Conservation (phyloP, 2,888 invertebrate species). For the Sminthurides aquaticus region DNA sequence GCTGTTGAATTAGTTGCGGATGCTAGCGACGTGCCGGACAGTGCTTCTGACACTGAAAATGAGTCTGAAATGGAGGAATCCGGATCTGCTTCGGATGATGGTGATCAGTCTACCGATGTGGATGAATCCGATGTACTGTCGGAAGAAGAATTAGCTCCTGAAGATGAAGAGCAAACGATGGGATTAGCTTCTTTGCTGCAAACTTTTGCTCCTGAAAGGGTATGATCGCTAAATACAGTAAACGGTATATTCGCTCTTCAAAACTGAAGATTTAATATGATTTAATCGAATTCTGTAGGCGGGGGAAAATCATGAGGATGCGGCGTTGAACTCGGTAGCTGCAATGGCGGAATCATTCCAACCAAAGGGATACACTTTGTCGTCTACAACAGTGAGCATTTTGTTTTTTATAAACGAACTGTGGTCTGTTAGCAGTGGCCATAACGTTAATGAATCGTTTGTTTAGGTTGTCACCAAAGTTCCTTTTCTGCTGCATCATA, state of each 20-base stretch:
- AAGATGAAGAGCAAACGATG: conserved; percentile 90
- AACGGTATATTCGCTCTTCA: too few relatives aligned
- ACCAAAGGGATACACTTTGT: conserved; percentile 93
- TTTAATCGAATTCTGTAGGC: conserved; percentile 42
- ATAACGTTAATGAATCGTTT: too few relatives aligned
- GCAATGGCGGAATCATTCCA: conserved; percentile 92
- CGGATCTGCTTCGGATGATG: conserved; percentile 10
- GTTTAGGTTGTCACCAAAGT: conserved; percentile 78
- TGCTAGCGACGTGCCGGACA: conserved; percentile 8
- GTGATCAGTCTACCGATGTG: conserved; percentile 7
- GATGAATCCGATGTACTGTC: conserved; percentile 20
- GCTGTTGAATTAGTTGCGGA: not conserved
- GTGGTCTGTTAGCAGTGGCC: too few relatives aligned
- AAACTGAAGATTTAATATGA: conserved; percentile 1
- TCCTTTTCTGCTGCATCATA: conserved; percentile 83
- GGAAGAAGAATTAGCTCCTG: conserved; percentile 18
- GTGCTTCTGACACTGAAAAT: conserved; percentile 2
- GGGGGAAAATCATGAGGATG: conserved; percentile 59
- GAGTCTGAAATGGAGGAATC: conserved; percentile 20
- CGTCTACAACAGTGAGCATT: conserved; percentile 78
- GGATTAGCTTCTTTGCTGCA: conserved; percentile 91
- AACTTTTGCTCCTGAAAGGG: conserved; percentile 33
- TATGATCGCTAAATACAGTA: conserved; percentile 1
- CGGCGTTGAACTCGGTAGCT: conserved; percentile 82
- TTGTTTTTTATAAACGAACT: too few relatives aligned